phyloP scores from a whole-genome alignment of 2,888 invertebrate genomes.

The Phortica okadai region DNA sequence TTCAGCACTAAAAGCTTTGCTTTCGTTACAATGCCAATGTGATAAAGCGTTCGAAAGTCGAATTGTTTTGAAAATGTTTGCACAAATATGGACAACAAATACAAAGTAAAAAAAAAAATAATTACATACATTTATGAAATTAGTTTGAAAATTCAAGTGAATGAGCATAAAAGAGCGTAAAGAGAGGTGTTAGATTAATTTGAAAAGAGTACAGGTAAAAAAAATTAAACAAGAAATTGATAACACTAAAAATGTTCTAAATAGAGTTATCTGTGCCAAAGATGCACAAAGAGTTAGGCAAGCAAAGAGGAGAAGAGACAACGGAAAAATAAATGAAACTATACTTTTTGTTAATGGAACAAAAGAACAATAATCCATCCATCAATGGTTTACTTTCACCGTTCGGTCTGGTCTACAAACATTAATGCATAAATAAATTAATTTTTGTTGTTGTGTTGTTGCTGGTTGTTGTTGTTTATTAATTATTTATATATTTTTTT shows the following conservation, averaged over 20 bases:
- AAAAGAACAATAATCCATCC: slow-evolving; percentile 23
- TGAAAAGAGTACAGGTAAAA: too few relatives aligned
- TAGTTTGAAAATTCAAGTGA: too few relatives aligned
- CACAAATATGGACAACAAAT: not conserved
- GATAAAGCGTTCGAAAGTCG: not conserved
- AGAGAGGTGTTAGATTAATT: too few relatives aligned
- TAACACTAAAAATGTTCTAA: too few relatives aligned
- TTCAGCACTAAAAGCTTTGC: not conserved
- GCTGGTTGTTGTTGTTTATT: slow-evolving; percentile 47
- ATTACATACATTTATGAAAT: too few relatives aligned
- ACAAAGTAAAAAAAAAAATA: not conserved
- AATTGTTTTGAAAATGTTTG: not conserved
- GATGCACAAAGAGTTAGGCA: too few relatives aligned
- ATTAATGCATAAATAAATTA: slow-evolving; percentile 8
- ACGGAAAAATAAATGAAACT: not conserved
- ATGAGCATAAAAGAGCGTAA: too few relatives aligned
- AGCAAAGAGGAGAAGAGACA: not conserved
- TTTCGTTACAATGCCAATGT: not conserved
- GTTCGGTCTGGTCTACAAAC: slow-evolving; percentile 46
- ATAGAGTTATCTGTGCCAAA: too few relatives aligned
- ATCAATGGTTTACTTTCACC: slow-evolving; percentile 72
- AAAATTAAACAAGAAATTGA: too few relatives aligned
- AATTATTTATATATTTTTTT: slow-evolving; percentile 11
- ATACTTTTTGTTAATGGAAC: not conserved
- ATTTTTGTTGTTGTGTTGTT: slow-evolving; percentile 31